Base-by-base conservation (phyloP, 2,888 invertebrate species). In the Pinctada fucata region DNA sequence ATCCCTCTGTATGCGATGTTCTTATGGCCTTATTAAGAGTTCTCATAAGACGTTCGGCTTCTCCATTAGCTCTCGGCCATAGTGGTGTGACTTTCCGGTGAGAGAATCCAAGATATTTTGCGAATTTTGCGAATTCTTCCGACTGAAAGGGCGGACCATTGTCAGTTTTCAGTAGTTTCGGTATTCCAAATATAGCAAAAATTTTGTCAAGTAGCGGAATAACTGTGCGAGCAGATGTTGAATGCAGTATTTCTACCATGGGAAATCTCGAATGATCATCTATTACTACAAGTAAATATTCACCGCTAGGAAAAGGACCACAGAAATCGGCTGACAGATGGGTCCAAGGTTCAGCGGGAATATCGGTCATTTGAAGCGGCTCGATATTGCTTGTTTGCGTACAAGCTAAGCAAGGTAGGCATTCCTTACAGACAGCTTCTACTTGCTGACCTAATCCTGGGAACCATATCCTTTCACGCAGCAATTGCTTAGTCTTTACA, bases 181-280 rank as follows among this genome's bases (percentile, higher is more conserved):
- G 84, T 31, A 83, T 80, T 52, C 83, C 81, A 73, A 68, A 78
- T 50, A 65, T 52, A n/a, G 80, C 16, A 50, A 83, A 83, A 64
- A 82, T 76, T 49, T 75, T 80, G 48, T 83, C 79, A 2, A 85
- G 63, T 68, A 45, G 13, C 50, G 83, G 80, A 68, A 82, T 79
- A 0, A 82, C 82, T 13, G 80, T 51, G 5, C 73, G 71, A 48
- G 82, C 77, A n/a, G 85, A 75, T 3, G 81, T 79, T 2, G 81
- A 76, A 3, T 31, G 16, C 0, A 83, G 13, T 10, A 79, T 75
- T 75, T 86, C 82, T 3, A 84, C 83, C n/a, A 80, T 78, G 8
- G 82, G 84, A 76, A 66, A 85, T 65, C 83, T 51, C n/a, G 76
- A 76, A 63, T 85, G 84, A 5, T 86, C 83, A 70, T 85, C 84